phyloP scores from a whole-genome alignment of 2,113 vertebrate genomes.

The Cyprinodon variegatus region DNA sequence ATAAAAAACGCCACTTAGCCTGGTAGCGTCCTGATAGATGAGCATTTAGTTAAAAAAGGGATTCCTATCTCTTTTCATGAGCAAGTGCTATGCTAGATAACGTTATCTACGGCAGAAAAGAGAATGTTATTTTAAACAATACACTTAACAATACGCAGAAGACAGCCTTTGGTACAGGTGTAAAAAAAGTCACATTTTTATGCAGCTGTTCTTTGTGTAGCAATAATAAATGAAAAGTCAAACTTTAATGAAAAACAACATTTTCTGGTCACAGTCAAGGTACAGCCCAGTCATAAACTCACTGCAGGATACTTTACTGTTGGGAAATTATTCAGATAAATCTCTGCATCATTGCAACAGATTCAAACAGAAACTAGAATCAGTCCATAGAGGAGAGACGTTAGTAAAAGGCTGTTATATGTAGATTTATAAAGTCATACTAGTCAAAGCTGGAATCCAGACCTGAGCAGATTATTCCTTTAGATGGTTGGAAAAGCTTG shows the following conservation, averaged over 20 bases:
- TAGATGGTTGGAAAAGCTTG: conserved; percentile 27
- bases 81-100: conserved; percentile 63
- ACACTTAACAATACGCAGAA: conserved; percentile 38
- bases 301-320: conserved; percentile 50
- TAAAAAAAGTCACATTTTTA: conserved; percentile 40
- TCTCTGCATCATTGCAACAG: conserved; percentile 6
- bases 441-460: conserved; percentile 59
- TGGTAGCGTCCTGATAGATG: conserved; percentile 57
- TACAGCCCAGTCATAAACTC: conserved; percentile 62
- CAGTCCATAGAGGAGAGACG: conserved; percentile 14
- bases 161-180: conserved; percentile 69
- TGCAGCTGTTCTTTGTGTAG: conserved; percentile 7
- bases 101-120: conserved; percentile 21
- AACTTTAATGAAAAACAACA: conserved; percentile 34
- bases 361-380: conserved; percentile 42
- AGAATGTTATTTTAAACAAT: conserved; percentile 32
- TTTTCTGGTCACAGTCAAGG: conserved; percentile 65
- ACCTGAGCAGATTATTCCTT: conserved; percentile 60
- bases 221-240: conserved; percentile 35
- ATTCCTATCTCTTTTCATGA: conserved; percentile 37
- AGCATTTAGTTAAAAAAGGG: conserved; percentile 56
- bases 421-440: conserved; percentile 56
- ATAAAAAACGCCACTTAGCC: conserved; percentile 13
- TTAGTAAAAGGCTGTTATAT: conserved; percentile 15
- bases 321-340: conserved; percentile 11